Evolutionary conservation across 2,113 vertebrate species (phyloP), one percentile per base, ranked within the genome.

Genomic region (Hydrochoerus hydrochaeris): DNA sequence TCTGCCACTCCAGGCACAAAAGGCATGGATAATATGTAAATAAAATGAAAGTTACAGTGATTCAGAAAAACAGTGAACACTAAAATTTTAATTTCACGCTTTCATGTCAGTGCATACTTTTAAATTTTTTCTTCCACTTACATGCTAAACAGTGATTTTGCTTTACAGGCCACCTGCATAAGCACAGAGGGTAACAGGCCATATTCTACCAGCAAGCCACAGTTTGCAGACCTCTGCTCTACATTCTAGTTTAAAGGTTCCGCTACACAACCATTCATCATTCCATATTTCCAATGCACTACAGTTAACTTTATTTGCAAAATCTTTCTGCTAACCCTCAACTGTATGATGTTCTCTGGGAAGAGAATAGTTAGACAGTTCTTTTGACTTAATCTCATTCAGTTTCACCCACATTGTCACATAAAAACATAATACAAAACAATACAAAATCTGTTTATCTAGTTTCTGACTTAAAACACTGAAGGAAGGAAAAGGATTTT

Each of bases 401-500:
- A 11, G 8, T 63, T 91, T 90, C 88, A 94, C 30, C 58, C 35
- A 95, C 84, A 89, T 38, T 92, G 4, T 5, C 8, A 86, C 86
- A 84, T 78, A 12, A 14, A 57, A 16, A 57, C 16, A 57, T 57
- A 57, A 57, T 57, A 88, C 77, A 30, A 54, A 67, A 49, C 26
- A 49, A 22, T 30, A 16, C 44, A 32, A 35, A 54, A 80, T 30
- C 49, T 54, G 49, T 32, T 80, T 80, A 80, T 80, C 77, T 54
- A 35, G 77, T 93, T 91, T 93, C 75, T 96, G 62, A 97, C 84
- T 52, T 91, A 86, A 96, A 97, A 94, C 20, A 82, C 71, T 90
- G 30, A 88, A 92, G 41, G 28, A 65, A 93, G 35, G 69, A 90
- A 90, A 95, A 38, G 30, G 30, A 49, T 90, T 75, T 83, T 95